Evolutionary conservation across 2,797 vertebrate genomes (phyloP), one percentile per base, ranked within the genome.

Genomic region (Amniataba percoides): DNA sequence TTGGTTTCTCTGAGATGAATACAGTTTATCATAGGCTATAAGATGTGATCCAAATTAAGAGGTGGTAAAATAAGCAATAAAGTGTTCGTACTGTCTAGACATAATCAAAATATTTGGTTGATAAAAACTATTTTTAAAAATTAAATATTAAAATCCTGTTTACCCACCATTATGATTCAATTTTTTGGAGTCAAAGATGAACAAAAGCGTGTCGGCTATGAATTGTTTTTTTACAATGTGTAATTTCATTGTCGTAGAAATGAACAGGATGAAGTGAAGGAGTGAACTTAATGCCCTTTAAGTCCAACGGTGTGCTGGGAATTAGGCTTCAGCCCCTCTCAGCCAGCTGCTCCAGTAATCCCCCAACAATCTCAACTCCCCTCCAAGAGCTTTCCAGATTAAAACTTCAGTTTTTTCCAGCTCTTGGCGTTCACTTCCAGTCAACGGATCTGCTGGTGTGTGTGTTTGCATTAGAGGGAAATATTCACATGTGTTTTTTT

Each of bases 311-410:
- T 61, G 45, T 85, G 64, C 56, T 40, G 70, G 74, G 73, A 78
- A 76, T 82, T 73, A 76, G 57, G 21, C 21, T 71, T 56, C 18
- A 70, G 58, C 25, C 39, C 8, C 13, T 7, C 19, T 62, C 48
- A 71, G 21, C 43, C 59, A 60, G 4, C 52, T 63, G 40, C 36
- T 62, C 18, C 40, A 39, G 21, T 81, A 74, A 87, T 70, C 82
- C 71, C 15, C 6, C 2, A 36, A 23, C 61, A 78, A 86, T 77
- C 52, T 81, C 12, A 43, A 55, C 49, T 84, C 52, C 72, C 45
- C 64, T 52, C 25, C 23, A 46, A 46, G n/a, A 76, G 64, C 16
- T 83, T 87, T 82, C 63, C 60, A 64, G 72, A 81, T 86, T 80
- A 66, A 51, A 78, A 66, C 5, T 31, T 40, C 14, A 36, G 6